These are phyloP conservation scores for Isurus oxyrinchus DNA, from an alignment of 2,113 vertebrate genomes.

Conservation along the genomic window DNA sequence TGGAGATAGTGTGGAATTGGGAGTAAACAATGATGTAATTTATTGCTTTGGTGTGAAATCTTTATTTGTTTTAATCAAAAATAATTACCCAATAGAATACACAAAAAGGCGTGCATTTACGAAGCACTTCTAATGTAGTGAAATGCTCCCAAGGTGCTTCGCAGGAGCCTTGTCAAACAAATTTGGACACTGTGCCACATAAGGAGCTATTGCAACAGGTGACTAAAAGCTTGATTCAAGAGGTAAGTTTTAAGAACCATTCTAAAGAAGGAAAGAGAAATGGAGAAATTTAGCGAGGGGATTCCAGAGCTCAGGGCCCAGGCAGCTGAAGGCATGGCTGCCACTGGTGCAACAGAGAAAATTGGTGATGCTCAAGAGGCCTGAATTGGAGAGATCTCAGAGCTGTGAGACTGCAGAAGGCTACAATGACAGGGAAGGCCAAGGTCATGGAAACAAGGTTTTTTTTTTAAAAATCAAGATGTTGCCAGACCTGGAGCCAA, in stretches of 20 bases:
- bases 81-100: too few species aligned
- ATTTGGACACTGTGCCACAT: neutral
- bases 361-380: neutral
- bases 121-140: neutral
- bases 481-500: too few species aligned
- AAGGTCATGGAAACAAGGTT: too few species aligned
- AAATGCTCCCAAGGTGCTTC: neutral
- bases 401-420: neutral
- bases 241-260: neutral
- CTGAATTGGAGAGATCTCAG: neutral
- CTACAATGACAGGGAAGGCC: too few species aligned
- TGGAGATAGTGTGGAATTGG: neutral
- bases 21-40: neutral
- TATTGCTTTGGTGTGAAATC: neutral
- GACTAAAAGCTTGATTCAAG: neutral
- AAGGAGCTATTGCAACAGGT: neutral
- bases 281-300: too few species aligned
- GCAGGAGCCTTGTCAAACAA: too few species aligned
- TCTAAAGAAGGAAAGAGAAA: too few species aligned
- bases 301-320: too few species aligned
- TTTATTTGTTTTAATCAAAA: neutral
- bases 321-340: too few species aligned
- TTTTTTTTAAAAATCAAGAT: neutral
- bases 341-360: too few species aligned
- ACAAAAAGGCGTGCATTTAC: neutral